These are phyloP conservation scores for Cyprinodon diabolis DNA, from an alignment of 2,797 vertebrate species.

Conservation along the genomic window DNA sequence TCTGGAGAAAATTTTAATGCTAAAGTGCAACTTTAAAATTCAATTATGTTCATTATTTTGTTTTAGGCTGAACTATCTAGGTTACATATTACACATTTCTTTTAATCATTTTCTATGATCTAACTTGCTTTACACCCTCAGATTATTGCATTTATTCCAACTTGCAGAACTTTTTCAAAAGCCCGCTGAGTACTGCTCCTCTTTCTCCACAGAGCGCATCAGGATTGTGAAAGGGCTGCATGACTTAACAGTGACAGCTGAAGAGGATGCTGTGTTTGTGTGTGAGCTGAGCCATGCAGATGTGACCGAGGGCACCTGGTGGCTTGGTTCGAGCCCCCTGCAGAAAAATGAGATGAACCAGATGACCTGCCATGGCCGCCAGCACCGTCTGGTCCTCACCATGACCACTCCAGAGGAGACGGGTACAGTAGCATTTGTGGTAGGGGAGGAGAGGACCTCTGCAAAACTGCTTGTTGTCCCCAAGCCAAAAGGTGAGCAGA, in stretches of 20 bases:
- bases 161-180: constrained; percentile 39
- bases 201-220: constrained; percentile 75
- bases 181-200: constrained; percentile 40
- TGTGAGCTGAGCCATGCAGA: constrained; percentile 88
- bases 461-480: constrained; percentile 83
- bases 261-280: constrained; percentile 89
- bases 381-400: constrained; percentile 81
- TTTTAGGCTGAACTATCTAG: too few species aligned
- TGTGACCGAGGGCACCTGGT: constrained; percentile 88
- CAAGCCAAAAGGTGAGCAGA: constrained; percentile 76
- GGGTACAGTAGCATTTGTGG: constrained; percentile 84
- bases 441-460: constrained; percentile 79
- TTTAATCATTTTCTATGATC: too few species aligned
- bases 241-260: constrained; percentile 89
- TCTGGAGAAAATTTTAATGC: neutral
- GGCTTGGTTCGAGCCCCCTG: constrained; percentile 89
- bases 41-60: too few species aligned
- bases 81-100: too few species aligned
- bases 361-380: constrained; percentile 77
- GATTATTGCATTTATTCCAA: neutral
- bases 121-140: too few species aligned
- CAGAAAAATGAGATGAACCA: constrained; percentile 92
- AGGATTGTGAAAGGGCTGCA: constrained; percentile 81
- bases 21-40: neutral
- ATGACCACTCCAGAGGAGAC: constrained; percentile 82